phyloP scores from a whole-genome alignment of 2,113 vertebrate species.

The Leptosomus discolor region DNA sequence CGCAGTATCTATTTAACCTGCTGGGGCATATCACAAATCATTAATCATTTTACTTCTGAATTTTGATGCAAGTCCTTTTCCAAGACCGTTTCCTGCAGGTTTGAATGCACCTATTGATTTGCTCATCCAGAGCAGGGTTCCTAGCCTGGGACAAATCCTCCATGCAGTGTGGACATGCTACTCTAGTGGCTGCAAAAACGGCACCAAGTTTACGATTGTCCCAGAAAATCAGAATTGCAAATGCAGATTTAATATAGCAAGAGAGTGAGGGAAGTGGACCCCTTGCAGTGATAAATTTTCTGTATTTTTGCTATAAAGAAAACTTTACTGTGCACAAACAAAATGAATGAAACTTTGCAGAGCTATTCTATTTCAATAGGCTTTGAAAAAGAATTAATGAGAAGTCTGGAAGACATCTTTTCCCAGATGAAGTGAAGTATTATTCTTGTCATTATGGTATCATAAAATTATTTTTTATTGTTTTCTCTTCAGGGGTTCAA shows the following conservation, averaged over 20 bases:
- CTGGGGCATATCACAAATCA: not conserved
- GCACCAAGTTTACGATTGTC: not conserved
- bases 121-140: not conserved
- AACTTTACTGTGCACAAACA: conserved; percentile 61
- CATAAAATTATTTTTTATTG: conserved; percentile 58
- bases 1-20: not conserved
- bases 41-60: not conserved
- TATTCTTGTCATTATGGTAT: conserved; percentile 47
- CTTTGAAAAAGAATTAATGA: conserved; percentile 33
- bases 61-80: not conserved
- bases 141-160: not conserved
- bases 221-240: not conserved
- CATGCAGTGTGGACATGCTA: not conserved
- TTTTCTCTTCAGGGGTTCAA: conserved; percentile 34
- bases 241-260: not conserved
- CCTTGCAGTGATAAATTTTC: not conserved
- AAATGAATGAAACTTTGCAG: conserved; percentile 31
- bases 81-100: not conserved
- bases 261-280: not conserved
- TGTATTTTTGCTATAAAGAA: not conserved
- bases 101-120: not conserved
- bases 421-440: conserved; percentile 26
- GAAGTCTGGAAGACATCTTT: conserved; percentile 24
- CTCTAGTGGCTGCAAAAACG: not conserved
- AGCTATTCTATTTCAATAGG: not conserved